These are phyloP conservation scores for Bolinopsis microptera DNA, from an alignment of 37 sponge, comb jelly and placozoan genomes.

Conservation along the genomic window DNA sequence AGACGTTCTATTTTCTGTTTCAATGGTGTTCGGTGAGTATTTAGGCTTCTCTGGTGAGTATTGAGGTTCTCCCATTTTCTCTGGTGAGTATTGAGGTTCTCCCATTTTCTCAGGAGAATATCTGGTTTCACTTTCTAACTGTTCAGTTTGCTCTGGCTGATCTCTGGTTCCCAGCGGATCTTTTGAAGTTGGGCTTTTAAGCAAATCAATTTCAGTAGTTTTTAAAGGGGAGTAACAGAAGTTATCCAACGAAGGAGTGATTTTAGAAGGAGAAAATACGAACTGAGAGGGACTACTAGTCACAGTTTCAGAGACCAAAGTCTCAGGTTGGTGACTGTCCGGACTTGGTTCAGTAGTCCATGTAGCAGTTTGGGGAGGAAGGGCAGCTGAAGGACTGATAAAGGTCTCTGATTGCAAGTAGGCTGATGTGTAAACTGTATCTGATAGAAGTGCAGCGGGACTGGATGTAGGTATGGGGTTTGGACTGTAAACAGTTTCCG, in stretches of 20 bases:
- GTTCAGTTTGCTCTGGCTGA: not conserved
- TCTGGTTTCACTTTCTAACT: not conserved
- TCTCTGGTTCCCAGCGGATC: not conserved
- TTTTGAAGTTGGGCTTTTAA: not conserved
- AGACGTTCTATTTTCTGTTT: not conserved
- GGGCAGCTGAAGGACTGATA: not conserved
- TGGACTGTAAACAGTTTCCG: not conserved
- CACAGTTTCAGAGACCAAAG: slow-evolving; percentile 36
- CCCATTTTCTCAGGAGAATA: not conserved
- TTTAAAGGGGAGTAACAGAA: slow-evolving; percentile 23
- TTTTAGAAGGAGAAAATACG: not conserved
- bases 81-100: not conserved
- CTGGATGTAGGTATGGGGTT: not conserved
- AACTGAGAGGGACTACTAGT: not conserved
- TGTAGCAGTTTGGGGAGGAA: not conserved
- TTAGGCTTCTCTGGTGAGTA: not conserved
- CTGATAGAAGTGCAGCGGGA: not conserved
- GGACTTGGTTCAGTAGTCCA: not conserved
- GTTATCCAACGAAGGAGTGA: slow-evolving; percentile 15
- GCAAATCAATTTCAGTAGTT: not conserved
- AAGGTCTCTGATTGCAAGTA: slow-evolving; percentile 3
- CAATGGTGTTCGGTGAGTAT: not conserved
- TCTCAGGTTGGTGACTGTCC: not conserved
- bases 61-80: not conserved
- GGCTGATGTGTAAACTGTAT: not conserved